These are phyloP conservation scores for Vipera latastei DNA, from an alignment of 2,797 vertebrate species.

Conservation along the genomic window DNA sequence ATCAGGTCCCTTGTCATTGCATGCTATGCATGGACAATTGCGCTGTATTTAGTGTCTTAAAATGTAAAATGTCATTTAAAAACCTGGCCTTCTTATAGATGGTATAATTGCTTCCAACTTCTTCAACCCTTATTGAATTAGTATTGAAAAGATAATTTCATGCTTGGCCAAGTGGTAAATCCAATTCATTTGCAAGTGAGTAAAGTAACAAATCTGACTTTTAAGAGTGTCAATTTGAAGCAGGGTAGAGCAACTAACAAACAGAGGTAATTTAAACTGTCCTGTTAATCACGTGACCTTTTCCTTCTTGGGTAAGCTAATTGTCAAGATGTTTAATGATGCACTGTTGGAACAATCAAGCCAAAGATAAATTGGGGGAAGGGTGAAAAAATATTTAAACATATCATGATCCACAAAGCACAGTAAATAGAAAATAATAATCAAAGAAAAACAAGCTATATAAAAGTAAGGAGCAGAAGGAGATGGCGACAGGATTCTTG, in stretches of 20 bases:
- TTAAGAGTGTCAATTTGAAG: constrained; percentile 41
- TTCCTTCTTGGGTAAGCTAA: not conserved
- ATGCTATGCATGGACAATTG: constrained; percentile 45
- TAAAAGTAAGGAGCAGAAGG: not conserved
- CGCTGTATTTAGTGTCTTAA: constrained; percentile 45
- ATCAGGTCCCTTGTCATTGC: constrained; percentile 33
- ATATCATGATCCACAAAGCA: not conserved
- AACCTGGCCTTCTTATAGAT: constrained; percentile 40
- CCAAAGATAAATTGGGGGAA: not conserved
- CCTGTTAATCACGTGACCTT: constrained; percentile 7
- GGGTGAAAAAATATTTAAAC: not conserved
- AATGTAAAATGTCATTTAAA: constrained; percentile 37
- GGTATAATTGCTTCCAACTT: constrained; percentile 61
- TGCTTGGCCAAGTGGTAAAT: constrained; percentile 70
- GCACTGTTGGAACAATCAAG: not conserved
- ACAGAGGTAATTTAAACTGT: constrained; percentile 8
- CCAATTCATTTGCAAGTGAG: constrained; percentile 63
- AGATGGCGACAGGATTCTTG: not conserved
- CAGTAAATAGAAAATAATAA: not conserved
- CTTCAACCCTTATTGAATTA: constrained; percentile 64
- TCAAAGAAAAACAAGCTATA: not conserved
- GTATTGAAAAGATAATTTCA: constrained; percentile 72
- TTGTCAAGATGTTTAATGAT: not conserved
- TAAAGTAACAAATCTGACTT: constrained; percentile 59
- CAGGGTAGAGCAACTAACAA: constrained; percentile 14